Evolutionary conservation across 2,113 vertebrate species (phyloP).

Genomic region (Catharus fuscescens): DNA sequence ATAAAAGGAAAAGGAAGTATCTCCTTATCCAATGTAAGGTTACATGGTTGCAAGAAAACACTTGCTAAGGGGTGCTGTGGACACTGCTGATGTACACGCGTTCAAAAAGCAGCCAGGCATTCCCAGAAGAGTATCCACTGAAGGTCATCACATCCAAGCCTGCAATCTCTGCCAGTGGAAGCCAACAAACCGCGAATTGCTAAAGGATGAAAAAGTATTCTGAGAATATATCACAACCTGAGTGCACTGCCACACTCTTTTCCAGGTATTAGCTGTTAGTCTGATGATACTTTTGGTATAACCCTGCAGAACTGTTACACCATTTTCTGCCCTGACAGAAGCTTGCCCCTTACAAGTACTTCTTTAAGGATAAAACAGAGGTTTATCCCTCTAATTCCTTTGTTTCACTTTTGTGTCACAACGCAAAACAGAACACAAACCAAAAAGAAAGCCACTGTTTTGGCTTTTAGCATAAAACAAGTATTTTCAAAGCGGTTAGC

Average conservation of each 20-base stretch:
- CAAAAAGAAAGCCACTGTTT: not conserved
- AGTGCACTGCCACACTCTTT: rapidly evolving
- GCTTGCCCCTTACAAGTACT: not conserved
- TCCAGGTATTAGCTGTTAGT: not conserved
- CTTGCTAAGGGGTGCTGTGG: not conserved
- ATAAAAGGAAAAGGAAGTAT: not conserved
- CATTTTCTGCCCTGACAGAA: not conserved
- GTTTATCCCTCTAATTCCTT: not conserved
- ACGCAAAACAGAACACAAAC: not conserved
- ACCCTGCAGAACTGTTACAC: not conserved
- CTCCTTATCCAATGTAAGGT: not conserved
- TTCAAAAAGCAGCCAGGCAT: not conserved
- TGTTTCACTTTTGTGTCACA: not conserved
- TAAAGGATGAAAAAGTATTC: not conserved
- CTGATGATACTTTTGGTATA: not conserved
- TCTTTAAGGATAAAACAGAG: not conserved
- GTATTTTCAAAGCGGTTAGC: not conserved
- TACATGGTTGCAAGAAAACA: not conserved
- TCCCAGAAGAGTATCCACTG: rapidly evolving
- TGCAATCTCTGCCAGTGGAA: not conserved
- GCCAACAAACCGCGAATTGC: not conserved
- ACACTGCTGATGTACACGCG: rapidly evolving
- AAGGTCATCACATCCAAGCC: not conserved
- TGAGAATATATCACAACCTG: rapidly evolving
- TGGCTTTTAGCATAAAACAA: not conserved